These are phyloP conservation scores for Brevimyrus niger DNA, from an alignment of 2,113 vertebrate species.

Conservation along the genomic window DNA sequence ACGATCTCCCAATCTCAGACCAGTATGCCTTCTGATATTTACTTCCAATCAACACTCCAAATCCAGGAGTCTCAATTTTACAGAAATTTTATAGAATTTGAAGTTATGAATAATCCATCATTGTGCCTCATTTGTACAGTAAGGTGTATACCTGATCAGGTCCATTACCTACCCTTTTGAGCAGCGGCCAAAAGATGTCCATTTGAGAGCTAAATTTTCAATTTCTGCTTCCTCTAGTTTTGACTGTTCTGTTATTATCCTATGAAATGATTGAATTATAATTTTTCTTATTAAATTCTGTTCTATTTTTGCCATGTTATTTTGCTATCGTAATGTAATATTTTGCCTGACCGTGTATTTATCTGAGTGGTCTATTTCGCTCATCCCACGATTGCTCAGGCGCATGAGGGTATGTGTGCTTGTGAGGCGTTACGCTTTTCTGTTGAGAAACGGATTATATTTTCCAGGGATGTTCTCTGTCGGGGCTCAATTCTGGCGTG, in stretches of 20 bases:
- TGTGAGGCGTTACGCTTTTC: not conserved
- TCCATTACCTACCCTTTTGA: not conserved
- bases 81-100: not conserved
- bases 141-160: not conserved
- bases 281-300: not conserved
- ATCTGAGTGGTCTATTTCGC: not conserved
- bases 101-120: not conserved
- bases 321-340: not conserved
- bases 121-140: not conserved
- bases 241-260: not conserved
- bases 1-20: not conserved
- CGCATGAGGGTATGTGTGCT: too few species aligned
- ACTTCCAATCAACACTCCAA: not conserved
- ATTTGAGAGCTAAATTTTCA: not conserved
- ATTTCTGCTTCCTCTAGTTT: not conserved
- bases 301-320: not conserved
- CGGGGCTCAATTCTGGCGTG: not conserved
- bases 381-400: not conserved
- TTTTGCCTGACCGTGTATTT: not conserved
- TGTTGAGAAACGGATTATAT: not conserved
- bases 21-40: not conserved
- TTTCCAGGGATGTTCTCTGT: slow-evolving; percentile 1
- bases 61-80: not conserved
- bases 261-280: not conserved
- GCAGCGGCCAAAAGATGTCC: not conserved